phyloP scores from a whole-genome alignment of 23 tunicate species.

The Ascidia mentula region DNA sequence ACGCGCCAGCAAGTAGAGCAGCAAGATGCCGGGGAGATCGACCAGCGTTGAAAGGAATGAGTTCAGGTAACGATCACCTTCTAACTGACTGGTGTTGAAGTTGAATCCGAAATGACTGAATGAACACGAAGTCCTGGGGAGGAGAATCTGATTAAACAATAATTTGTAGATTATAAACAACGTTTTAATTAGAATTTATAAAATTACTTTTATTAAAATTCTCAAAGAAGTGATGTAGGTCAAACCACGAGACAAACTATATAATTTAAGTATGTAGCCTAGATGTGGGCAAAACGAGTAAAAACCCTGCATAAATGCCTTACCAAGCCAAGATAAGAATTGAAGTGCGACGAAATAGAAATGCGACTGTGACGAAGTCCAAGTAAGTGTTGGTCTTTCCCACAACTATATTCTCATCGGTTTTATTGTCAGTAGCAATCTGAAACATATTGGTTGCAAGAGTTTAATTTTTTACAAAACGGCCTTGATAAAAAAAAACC shows the following conservation, averaged over 20 bases:
- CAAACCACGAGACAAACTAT: too few species aligned
- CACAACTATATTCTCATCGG: too few species aligned
- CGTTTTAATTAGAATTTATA: too few species aligned
- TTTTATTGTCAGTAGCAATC: too few species aligned
- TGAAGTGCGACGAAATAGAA: background rate
- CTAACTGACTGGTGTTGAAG: background rate
- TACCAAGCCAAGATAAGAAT: background rate
- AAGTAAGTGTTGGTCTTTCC: background rate
- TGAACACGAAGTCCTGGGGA: background rate
- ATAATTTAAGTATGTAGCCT: too few species aligned
- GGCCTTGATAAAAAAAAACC: too few species aligned
- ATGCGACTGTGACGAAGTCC: background rate
- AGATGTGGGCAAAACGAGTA: too few species aligned
- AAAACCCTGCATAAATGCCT: background rate
- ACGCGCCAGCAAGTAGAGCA: background rate
- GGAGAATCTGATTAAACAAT: background rate
- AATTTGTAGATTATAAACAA: background rate
- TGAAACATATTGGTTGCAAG: too few species aligned
- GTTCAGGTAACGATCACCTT: background rate
- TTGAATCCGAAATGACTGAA: background rate
- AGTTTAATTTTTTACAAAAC: too few species aligned
- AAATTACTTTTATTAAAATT: too few species aligned
- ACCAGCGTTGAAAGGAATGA: slow-evolving; percentile 2
- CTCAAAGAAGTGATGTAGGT: too few species aligned
- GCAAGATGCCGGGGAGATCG: background rate